phyloP scores from a whole-genome alignment of 2,888 invertebrate species.

The Acleris emargana region DNA sequence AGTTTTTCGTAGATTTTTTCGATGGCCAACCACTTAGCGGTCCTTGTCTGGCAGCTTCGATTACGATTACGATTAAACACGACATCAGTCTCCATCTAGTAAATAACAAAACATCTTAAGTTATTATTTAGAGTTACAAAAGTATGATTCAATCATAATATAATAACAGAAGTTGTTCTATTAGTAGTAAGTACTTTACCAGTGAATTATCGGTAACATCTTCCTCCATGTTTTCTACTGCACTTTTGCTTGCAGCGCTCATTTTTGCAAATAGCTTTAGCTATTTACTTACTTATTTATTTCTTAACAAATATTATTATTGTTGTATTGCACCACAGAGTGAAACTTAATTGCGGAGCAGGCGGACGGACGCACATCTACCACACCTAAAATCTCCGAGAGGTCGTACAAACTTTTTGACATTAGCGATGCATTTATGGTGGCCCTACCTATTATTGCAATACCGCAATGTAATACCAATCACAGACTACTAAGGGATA shows the following conservation, averaged over 20 bases:
- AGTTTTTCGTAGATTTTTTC: constrained; percentile 66
- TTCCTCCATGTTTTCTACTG: constrained; percentile 34
- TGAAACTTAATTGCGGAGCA: too few relatives aligned
- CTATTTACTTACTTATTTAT: neutral
- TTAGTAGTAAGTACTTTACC: constrained; percentile 14
- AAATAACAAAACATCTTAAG: constrained; percentile 37
- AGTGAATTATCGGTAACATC: constrained; percentile 21
- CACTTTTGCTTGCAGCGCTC: constrained; percentile 12
- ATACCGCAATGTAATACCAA: too few relatives aligned
- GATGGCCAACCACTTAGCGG: constrained; percentile 66
- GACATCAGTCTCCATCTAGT: constrained; percentile 53
- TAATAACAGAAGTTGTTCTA: neutral
- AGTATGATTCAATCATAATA: constrained; percentile 25
- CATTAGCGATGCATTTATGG: too few relatives aligned
- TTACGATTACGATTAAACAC: constrained; percentile 62
- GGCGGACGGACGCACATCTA: too few relatives aligned
- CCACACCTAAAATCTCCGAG: too few relatives aligned
- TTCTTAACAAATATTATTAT: too few relatives aligned
- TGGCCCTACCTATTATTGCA: too few relatives aligned
- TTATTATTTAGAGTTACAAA: constrained; percentile 16
- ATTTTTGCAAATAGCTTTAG: neutral
- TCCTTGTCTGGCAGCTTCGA: constrained; percentile 56
- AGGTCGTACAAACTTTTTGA: too few relatives aligned
- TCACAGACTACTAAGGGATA: too few relatives aligned
- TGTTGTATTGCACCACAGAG: too few relatives aligned